phyloP scores from a whole-genome alignment of 2,888 invertebrate genomes.

The Atrina japonica region DNA sequence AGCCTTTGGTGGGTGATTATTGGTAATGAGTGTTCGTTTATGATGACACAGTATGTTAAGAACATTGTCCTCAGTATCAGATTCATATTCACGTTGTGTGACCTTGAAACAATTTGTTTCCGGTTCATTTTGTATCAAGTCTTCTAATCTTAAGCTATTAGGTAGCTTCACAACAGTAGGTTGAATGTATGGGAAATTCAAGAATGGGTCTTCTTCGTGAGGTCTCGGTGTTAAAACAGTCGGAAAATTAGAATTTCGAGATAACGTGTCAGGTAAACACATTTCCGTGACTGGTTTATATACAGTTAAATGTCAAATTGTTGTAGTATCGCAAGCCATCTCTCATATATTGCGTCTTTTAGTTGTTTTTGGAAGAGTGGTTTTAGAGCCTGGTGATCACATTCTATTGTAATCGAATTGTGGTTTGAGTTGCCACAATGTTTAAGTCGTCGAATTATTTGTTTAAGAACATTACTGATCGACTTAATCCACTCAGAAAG shows the following conservation, averaged over 20 bases:
- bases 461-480: too few relatives aligned
- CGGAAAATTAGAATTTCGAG: neutral
- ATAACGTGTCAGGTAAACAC: slow-evolving; percentile 17
- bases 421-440: too few relatives aligned
- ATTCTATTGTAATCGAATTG: slow-evolving; percentile 31
- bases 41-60: neutral
- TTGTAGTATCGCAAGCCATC: slow-evolving; percentile 47
- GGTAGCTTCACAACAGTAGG: neutral
- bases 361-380: slow-evolving; percentile 29
- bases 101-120: neutral
- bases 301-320: slow-evolving; percentile 47
- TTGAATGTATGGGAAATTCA: neutral
- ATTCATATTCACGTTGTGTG: neutral
- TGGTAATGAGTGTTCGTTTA: too few relatives aligned
- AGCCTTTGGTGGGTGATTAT: neutral
- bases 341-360: slow-evolving; percentile 38
- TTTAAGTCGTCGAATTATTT: too few relatives aligned
- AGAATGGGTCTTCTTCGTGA: slow-evolving; percentile 6
- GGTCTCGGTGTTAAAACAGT: slow-evolving; percentile 3
- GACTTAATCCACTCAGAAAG: too few relatives aligned
- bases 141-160: neutral
- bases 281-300: slow-evolving; percentile 39
- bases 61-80: neutral
- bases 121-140: neutral
- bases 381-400: slow-evolving; percentile 34